These are phyloP conservation scores for Lacerta viridis DNA, from an alignment of 2,797 vertebrate species.

Conservation along the genomic window DNA sequence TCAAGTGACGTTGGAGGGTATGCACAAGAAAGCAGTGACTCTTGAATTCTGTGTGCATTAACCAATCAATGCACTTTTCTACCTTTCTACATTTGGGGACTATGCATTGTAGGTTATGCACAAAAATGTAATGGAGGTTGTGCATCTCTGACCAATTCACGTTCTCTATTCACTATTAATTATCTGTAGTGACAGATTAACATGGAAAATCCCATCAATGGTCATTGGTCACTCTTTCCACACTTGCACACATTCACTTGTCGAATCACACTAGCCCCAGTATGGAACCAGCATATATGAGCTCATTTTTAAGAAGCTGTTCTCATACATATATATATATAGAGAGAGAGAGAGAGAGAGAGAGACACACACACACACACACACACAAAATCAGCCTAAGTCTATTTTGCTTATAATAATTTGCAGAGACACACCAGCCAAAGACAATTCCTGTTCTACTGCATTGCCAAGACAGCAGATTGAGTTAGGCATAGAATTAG, in stretches of 20 bases:
- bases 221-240: not conserved
- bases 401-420: not conserved
- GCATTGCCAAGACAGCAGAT: conserved; percentile 18
- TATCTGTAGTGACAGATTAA: not conserved
- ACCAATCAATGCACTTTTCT: not conserved
- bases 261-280: not conserved
- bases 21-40: not conserved
- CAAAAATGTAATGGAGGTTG: not conserved
- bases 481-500: conserved; percentile 32
- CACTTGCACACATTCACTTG: not conserved
- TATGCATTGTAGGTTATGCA: not conserved
- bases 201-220: not conserved
- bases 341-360: too few species aligned
- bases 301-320: too few species aligned
- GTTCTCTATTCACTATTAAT: not conserved
- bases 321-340: not conserved
- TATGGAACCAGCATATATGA: not conserved
- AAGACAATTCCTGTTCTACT: conserved; percentile 39
- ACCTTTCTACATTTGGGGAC: not conserved
- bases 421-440: conserved; percentile 19
- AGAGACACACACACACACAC: too few species aligned
- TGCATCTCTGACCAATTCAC: not conserved
- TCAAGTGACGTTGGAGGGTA: not conserved
- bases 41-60: not conserved
- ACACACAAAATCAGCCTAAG: not conserved